Evolutionary conservation across 2,888 invertebrate genomes (phyloP).

Genomic region (Diachrysia chrysitis): DNA sequence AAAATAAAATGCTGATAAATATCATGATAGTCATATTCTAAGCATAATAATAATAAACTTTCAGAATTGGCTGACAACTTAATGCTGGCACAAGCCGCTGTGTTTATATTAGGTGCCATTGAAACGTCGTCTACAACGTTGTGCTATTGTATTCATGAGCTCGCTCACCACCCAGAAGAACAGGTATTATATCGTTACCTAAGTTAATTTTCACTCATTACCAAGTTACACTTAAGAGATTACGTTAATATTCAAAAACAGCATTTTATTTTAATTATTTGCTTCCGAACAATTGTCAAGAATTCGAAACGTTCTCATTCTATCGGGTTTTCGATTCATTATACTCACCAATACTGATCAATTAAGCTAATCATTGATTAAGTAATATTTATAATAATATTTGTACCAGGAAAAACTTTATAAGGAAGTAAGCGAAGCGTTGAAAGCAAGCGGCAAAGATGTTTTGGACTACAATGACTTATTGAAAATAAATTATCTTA

Average conservation of each 20-base stretch:
- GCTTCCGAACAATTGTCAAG: no score
- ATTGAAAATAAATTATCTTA: conserved; percentile 74
- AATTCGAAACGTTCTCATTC: no score
- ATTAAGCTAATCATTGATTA: no score
- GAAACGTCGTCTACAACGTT: conserved; percentile 79
- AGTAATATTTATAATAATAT: neutral
- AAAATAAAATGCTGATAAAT: no score
- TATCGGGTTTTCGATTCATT: no score
- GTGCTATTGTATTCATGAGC: conserved; percentile 72
- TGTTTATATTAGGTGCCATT: conserved; percentile 78
- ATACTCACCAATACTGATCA: no score
- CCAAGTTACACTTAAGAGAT: no score
- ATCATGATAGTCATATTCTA: no score
- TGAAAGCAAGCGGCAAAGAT: conserved; percentile 67
- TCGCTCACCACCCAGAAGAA: conserved; percentile 74
- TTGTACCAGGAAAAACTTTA: conserved; percentile 74
- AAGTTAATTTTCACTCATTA: conserved; percentile 17
- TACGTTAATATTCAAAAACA: no score
- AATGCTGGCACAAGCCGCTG: conserved; percentile 79
- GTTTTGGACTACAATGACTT: conserved; percentile 77
- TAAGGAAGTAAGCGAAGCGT: conserved; percentile 70
- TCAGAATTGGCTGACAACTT: conserved; percentile 75
- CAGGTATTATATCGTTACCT: conserved; percentile 65
- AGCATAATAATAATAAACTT: conserved; percentile 46
- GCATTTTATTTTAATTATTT: no score